phyloP scores from a whole-genome alignment of 2,888 invertebrate species.

The Alitta virens region DNA sequence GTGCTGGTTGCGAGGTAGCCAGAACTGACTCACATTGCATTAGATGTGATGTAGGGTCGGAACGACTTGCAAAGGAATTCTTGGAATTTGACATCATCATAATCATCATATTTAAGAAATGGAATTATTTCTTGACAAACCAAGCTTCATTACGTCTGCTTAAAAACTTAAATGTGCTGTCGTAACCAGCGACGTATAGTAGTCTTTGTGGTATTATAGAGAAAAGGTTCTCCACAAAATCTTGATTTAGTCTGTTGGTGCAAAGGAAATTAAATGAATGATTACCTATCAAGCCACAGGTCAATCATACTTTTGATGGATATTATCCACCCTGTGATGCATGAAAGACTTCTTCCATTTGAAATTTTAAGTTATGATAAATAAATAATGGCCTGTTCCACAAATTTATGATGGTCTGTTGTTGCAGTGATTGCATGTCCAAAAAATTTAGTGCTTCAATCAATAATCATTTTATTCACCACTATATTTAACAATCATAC shows the following conservation, averaged over 20 bases:
- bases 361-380: neutral
- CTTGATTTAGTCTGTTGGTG: constrained; percentile 19
- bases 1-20: too few relatives aligned
- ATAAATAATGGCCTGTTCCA: neutral
- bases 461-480: too few relatives aligned
- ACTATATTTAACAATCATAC: too few relatives aligned
- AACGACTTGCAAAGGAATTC: too few relatives aligned
- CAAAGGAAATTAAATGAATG: constrained; percentile 2
- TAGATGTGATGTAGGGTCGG: too few relatives aligned
- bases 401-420: neutral
- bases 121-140: constrained; percentile 23
- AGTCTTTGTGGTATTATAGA: neutral
- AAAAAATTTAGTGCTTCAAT: neutral
- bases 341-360: neutral
- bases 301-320: neutral
- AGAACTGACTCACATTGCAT: too few relatives aligned
- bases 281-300: neutral
- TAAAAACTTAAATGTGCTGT: constrained; percentile 32
- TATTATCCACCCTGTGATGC: constrained; percentile 13
- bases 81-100: too few relatives aligned
- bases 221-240: constrained; percentile 18
- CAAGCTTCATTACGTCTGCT: constrained; percentile 36
- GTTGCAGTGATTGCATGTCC: neutral
- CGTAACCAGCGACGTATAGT: constrained; percentile 33
- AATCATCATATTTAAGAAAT: too few relatives aligned